Conservation (phyloP, 2,888 invertebrate species). For the Aphodius sticticus region DNA sequence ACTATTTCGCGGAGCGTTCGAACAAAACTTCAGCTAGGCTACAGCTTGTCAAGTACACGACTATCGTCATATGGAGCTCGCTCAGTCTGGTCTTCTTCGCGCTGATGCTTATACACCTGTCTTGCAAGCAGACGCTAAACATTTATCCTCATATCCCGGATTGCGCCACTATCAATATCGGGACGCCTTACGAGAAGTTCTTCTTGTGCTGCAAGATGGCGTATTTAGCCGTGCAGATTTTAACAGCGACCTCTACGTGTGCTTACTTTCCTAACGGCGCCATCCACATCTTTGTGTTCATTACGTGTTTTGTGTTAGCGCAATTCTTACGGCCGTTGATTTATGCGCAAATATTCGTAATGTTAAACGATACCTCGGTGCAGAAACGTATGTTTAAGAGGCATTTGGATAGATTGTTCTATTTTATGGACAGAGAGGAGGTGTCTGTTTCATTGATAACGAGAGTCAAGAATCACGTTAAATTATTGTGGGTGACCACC, state of each 20-base stretch:
- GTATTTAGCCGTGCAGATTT: slow-evolving; percentile 25
- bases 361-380: background rate
- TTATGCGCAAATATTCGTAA: background rate
- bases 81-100: slow-evolving; percentile 15
- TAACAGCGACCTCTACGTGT: slow-evolving; percentile 19
- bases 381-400: background rate
- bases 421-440: slow-evolving; percentile 29
- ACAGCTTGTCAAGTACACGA: slow-evolving; percentile 5
- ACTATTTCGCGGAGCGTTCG: slow-evolving; percentile 29
- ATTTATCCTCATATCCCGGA: slow-evolving; percentile 23
- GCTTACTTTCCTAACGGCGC: slow-evolving; percentile 28
- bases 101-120: background rate
- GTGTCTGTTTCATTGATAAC: slow-evolving; percentile 32
- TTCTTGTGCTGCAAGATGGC: slow-evolving; percentile 23
- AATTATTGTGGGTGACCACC: slow-evolving; percentile 29
- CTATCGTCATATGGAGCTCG: slow-evolving; percentile 27
- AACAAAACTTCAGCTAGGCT: slow-evolving; percentile 29
- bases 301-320: slow-evolving; percentile 24
- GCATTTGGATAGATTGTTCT: slow-evolving; percentile 26
- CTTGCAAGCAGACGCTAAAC: slow-evolving; percentile 8
- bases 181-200: slow-evolving; percentile 17
- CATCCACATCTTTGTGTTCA: slow-evolving; percentile 30
- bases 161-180: slow-evolving; percentile 10
- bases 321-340: slow-evolving; percentile 11
- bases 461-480: slow-evolving; percentile 28